These are phyloP conservation scores for Drosophila paranaensis DNA, from an alignment of 2,888 invertebrate species.

Conservation along the genomic window DNA sequence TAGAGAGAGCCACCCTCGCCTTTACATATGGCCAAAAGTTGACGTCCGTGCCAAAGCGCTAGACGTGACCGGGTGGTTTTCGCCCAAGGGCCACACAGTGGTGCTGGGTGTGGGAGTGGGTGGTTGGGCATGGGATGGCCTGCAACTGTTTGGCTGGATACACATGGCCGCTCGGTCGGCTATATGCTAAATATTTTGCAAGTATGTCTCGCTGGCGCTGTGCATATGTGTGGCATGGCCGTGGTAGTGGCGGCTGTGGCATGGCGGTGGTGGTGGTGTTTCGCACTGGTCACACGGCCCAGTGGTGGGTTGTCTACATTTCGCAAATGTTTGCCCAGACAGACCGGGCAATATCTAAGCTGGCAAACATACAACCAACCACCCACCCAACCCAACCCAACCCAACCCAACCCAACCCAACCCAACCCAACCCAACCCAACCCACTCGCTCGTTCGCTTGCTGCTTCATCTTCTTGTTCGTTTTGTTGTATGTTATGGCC, in stretches of 20 bases:
- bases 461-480: conserved; percentile 8
- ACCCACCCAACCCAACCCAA: conserved; percentile 1
- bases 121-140: conserved; percentile 3
- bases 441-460: conserved; percentile 7
- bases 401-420: conserved; percentile 5
- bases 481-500: conserved; percentile 57
- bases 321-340: conserved; percentile 64
- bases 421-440: conserved; percentile 2
- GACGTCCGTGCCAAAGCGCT: conserved; percentile 59
- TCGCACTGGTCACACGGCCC: conserved; percentile 60
- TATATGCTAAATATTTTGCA: conserved; percentile 61
- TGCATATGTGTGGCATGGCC: conserved; percentile 15
- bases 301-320: conserved; percentile 69
- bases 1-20: conserved; percentile 66
- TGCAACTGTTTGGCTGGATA: conserved; percentile 42
- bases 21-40: conserved; percentile 78
- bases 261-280: conserved; percentile 41
- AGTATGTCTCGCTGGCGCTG: conserved; percentile 34
- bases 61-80: conserved; percentile 68
- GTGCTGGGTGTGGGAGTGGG: neutral
- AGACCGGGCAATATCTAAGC: conserved; percentile 38
- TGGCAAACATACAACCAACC: conserved; percentile 20
- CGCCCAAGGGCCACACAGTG: conserved; percentile 39
- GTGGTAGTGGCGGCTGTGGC: conserved; percentile 3
- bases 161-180: conserved; percentile 55